Base-by-base conservation (phyloP, 2,797 vertebrate genomes). In the Alfaro cultratus region DNA sequence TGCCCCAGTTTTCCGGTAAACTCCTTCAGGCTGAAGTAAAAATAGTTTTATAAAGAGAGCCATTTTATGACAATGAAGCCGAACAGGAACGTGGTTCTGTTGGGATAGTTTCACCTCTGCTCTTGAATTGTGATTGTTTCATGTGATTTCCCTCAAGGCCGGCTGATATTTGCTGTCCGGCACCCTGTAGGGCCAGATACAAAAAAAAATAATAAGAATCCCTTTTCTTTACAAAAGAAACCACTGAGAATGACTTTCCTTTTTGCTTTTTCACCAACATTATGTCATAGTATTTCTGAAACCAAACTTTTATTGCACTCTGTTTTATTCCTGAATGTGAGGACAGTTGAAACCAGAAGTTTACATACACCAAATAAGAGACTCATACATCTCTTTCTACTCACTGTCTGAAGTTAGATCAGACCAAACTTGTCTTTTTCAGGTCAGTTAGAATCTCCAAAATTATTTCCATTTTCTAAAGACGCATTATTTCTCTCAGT, bases 1-100 rank as follows among this genome's bases (percentile, higher is more conserved):
- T 91, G 88, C 84, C 85, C 75, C 71, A 0, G 86, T 85, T 90
- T 94, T 95, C 92, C 93, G 86, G 92, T 89, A 88, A 91, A 91
- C 83, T 87, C 86, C 68, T 85, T 78, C 76, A 86, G 80, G 41
- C 57, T 71, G 39, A 60, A 79, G 64, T 76, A 78, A 80, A 88
- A 90, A 82, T 75, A 79, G 53, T 77, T 87, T 84, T 75, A 70
- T 85, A 62, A 85, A 85, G 84, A 29, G 82, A 75, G 88, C 74
- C 34, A 39, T 29, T 85, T 74, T 81, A 87, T 86, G 67, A 92
- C 90, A 92, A 84, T 87, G 88, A 75, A 81, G 80, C 87, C 85
- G 85, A 87, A 86, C 76, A 80, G 79, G 83, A 82, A 86, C 53
- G 1, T 39, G 84, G 71, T 73, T 82, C 49, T 73, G 26, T 67